Base-by-base conservation (phyloP, 1,140 invertebrate genomes). In the Tetragonula clypearis region DNA sequence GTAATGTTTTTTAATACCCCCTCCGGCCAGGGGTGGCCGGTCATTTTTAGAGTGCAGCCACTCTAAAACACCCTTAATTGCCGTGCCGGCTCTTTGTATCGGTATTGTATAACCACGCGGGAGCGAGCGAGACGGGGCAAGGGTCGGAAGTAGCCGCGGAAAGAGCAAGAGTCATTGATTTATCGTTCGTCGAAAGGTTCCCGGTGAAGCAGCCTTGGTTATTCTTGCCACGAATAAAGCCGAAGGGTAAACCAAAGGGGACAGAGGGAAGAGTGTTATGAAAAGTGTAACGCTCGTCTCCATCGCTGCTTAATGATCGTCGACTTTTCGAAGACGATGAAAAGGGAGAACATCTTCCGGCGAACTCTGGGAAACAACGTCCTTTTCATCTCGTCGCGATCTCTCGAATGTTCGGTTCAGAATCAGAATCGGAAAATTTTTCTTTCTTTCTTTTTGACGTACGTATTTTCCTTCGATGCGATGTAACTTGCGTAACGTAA, bases 11-110 rank as follows among this genome's bases (percentile, higher is more conserved):
- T 94, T 95, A 95, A 95, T 95, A 94, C 92, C 93, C 92, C 88
- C 87, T 69, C 90, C 86, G 88, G 58, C 79, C n/a, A 72, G 82
- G 88, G 87, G 86, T 86, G 79, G 87, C 76, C 90, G 89, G 88
- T 92, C 90, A 91, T 92, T 92, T 86, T 93, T 89, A 49, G 92
- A 94, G 92, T 92, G 92, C 92, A 94, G 86, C 93, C 92, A 95
- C 94, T 95, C 93, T 90, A 95, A 95, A 95, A 95, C 94, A 95
- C 93, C 94, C 94, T 95, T 95, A 95, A 95, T 95, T 95, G 94
- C 94, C 91, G 88, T 91, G 90, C 92, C 92, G 89, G 88, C 85
- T 91, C 90, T 92, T 89, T 93, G 92, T 90, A 86, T 86, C 81
- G 78, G 65, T 65, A 53, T 82, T 83, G 82, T 87, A 90, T 90